phyloP scores from a whole-genome alignment of 2,888 invertebrate genomes.

The Lacanobia oleracea region DNA sequence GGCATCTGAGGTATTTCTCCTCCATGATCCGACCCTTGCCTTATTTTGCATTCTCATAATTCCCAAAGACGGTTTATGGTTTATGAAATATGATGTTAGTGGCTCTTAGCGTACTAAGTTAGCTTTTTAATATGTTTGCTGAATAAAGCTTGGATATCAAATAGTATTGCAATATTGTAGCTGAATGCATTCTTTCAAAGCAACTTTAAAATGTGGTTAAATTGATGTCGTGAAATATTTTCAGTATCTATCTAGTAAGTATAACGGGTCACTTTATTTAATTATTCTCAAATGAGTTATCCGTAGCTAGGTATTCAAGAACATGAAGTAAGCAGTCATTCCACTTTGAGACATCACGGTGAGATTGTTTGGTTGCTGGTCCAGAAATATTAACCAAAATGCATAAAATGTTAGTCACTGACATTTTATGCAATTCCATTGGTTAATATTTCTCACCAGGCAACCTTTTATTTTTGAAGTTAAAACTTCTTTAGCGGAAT shows the following conservation, averaged over 20 bases:
- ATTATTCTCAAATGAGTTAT: not conserved
- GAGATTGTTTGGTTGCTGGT: too few relatives aligned
- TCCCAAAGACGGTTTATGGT: constrained; percentile 45
- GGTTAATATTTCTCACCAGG: too few relatives aligned
- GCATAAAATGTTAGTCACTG: too few relatives aligned
- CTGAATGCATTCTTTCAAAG: not conserved
- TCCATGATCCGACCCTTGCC: constrained; percentile 63
- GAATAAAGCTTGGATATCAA: not conserved
- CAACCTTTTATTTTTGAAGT: too few relatives aligned
- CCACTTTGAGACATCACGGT: too few relatives aligned
- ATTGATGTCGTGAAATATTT: not conserved
- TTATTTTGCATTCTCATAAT: constrained; percentile 65
- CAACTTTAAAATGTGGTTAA: not conserved
- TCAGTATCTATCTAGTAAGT: too few relatives aligned
- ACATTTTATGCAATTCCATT: too few relatives aligned
- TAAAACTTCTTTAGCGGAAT: too few relatives aligned
- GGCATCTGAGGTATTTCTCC: constrained; percentile 65
- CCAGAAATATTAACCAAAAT: too few relatives aligned
- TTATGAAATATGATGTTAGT: constrained; percentile 48
- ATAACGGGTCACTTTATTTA: not conserved
- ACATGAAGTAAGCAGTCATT: too few relatives aligned
- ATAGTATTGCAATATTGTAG: not conserved
- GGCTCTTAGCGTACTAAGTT: constrained; percentile 5
- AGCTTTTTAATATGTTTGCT: constrained; percentile 12
- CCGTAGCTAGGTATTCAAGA: not conserved